Evolutionary conservation across 2,113 vertebrate species (phyloP), one percentile per base, ranked within the genome.

Genomic region (Larimichthys crocea): DNA sequence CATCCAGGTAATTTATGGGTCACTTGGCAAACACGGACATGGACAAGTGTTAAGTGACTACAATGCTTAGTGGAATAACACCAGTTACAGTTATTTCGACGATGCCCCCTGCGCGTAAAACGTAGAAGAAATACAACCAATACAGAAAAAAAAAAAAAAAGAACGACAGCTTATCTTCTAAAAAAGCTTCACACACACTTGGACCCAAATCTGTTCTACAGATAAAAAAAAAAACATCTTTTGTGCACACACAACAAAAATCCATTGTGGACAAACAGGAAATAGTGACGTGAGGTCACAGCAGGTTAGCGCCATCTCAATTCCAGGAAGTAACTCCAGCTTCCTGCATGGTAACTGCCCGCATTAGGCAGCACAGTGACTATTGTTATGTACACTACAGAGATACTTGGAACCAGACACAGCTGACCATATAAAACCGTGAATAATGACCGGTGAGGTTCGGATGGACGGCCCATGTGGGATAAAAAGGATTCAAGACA

Each of bases 301-400:
- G 17, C 14, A 56, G 64, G 74, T 76, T 91, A 86, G 88, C 88
- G 16, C 77, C 73, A 84, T 61, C 77, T 94, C 84, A 93, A 94
- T 93, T 83, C 80, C 74, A 92, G 94, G 94, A 94, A 87, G 86
- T 94, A 90, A 93, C 78, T 79, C 85, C 84, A 91, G 74, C 85
- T 94, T 95, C 94, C 95, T 93, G 88, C 66, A 59, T 19, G 76
- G 76, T 29, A 72, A 69, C 79, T 79, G 68, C 68, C 71, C 55
- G 80, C 46, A 67, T 76, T 40, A 67, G 63, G 74, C 75, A 50
- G 73, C 66, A 46, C 6, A 26, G 22, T 24, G 70, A 17, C 40
- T 80, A 75, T 56, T 82, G 76, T 86, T 80, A 29, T 1, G 15
- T 42, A 71, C 52, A 26, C 42, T 2, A 35, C 31, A 68, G 22